Base-by-base conservation (phyloP, 1,140 invertebrate genomes). In the Drosophila fuyamai region DNA sequence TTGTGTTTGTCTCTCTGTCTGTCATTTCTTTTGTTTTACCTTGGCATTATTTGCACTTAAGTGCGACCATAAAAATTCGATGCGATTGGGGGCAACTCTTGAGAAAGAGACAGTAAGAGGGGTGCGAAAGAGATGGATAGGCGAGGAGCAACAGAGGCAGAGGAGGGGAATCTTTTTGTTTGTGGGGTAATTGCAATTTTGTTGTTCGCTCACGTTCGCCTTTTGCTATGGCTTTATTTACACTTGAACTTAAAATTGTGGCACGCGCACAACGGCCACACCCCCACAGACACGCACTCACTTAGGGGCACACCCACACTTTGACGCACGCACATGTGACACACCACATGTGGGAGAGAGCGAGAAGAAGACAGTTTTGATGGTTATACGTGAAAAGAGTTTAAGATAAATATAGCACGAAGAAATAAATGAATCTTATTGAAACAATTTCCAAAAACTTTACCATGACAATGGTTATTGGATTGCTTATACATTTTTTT, bases 231-330 rank as follows among this genome's bases (percentile, higher is more conserved):
- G 48, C 81, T 83, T 76, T 84, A 84, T 83, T 83, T 84, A 84
- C 76, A 79, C 76, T 84, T 84, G 76, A 84, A 73, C 81, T 83
- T 63, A 57, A 80, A 83, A 80, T 84, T 70, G 72, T 60, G 61
- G 72, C 81, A 78, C 80, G 75, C 75, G 65, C 68, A 43, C 12
- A 18, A 43, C 32, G 29, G 40, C 8, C 6, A 29, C 47, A 56
- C 60, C 16, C 54, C 18, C 14, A 16, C 10, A 14, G 40, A 41
- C 32, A 66, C 10, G 47, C 54, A 56, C 57, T 29, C 55, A 47
- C 56, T 32, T 36, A 0, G 9, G 56, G 55, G 40, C 47, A 38
- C 46, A 43, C 32, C n/a, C 16, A 51, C 36, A 72, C 50, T 40
- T 2, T n/a, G 5, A 50, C 9, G 13, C 8, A 57, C 16, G 14